Percentiles rank a stretch among this genome's conserved stretches.
Evolutionary conservation across 2,888 invertebrate species (phyloP).

Genomic region (Lepeophtheirus nordmannii): DNA sequence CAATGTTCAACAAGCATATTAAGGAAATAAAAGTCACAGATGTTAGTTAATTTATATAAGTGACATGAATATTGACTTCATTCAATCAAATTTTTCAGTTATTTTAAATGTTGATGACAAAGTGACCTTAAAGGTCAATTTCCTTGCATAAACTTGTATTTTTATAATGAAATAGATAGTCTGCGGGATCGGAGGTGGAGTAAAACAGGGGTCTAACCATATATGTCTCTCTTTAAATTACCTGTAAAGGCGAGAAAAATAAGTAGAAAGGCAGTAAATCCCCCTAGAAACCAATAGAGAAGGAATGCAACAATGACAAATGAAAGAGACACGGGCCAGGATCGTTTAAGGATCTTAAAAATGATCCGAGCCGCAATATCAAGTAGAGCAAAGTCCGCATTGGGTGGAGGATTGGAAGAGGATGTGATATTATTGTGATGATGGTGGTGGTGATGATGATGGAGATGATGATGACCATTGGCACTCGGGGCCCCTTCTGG

Average conservation of each 20-base stretch:
- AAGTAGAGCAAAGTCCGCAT: not conserved
- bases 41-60: too few relatives aligned
- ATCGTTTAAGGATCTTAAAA: not conserved
- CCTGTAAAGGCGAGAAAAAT: constrained; percentile 25
- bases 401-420: not conserved
- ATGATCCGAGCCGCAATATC: not conserved
- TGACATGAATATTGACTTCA: too few relatives aligned
- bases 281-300: not conserved
- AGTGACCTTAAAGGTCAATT: too few relatives aligned
- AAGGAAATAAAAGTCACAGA: too few relatives aligned
- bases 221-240: constrained; percentile 24
- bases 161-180: too few relatives aligned
- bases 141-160: too few relatives aligned
- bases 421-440: not conserved
- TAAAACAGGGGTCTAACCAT: too few relatives aligned
- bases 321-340: not conserved
- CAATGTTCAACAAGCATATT: too few relatives aligned
- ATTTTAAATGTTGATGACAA: too few relatives aligned
- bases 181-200: too few relatives aligned
- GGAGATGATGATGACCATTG: not conserved
- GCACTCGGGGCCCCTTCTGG: not conserved
- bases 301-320: not conserved
- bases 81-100: too few relatives aligned
- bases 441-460: not conserved
- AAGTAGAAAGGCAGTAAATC: constrained; percentile 45